Evolutionary conservation across 2,888 invertebrate genomes (phyloP).

Genomic region (Pterobdella sp.): DNA sequence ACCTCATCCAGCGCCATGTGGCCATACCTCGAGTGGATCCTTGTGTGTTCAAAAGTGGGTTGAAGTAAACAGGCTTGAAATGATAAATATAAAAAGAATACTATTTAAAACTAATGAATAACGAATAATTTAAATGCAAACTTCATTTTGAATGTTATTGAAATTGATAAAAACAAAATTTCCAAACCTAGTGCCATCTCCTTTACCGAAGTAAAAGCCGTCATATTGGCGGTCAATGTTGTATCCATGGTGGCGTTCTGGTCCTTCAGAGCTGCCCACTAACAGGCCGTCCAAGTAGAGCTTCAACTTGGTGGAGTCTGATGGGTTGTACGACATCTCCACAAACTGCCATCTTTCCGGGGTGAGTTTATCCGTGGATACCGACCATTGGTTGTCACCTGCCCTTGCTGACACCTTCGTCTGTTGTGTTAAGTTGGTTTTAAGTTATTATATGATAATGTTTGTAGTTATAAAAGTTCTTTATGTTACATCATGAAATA

Average conservation of each 20-base stretch:
- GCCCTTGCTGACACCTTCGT: slow-evolving; percentile 32
- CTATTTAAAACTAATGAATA: background rate
- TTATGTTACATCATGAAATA: background rate
- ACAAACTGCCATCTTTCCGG: slow-evolving; percentile 45
- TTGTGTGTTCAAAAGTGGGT: background rate
- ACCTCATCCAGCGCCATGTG: slow-evolving; percentile 46
- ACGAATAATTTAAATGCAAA: too few species aligned
- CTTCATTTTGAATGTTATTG: too few species aligned
- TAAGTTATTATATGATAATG: too few species aligned
- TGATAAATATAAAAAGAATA: background rate
- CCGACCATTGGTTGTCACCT: slow-evolving; percentile 32
- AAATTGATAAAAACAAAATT: background rate
- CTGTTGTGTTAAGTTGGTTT: background rate
- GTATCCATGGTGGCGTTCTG: background rate
- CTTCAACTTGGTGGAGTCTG: background rate
- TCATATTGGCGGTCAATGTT: background rate
- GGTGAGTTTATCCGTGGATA: slow-evolving; percentile 32
- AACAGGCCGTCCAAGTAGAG: slow-evolving; percentile 42
- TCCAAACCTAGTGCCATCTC: slow-evolving; percentile 28
- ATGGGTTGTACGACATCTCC: slow-evolving; percentile 39
- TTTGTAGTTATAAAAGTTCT: background rate
- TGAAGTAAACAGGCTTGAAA: background rate
- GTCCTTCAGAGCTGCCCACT: slow-evolving; percentile 30
- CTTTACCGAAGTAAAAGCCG: slow-evolving; percentile 35
- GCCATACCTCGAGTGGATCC: slow-evolving; percentile 37